phyloP scores from a whole-genome alignment of 2,888 invertebrate genomes.

The Nephrotoma flavescens region DNA sequence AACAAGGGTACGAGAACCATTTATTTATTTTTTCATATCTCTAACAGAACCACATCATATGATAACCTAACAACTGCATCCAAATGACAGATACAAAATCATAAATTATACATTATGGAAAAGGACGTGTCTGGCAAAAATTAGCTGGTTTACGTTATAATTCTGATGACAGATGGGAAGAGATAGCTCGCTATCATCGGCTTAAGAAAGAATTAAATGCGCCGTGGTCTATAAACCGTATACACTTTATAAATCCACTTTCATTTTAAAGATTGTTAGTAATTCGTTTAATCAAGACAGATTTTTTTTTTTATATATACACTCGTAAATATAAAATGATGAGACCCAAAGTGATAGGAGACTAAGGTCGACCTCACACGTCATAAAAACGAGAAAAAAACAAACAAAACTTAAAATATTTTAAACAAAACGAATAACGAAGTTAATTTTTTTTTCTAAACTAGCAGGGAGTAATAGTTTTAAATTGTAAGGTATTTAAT shows the following conservation, averaged over 20 bases:
- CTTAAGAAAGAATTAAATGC: neutral
- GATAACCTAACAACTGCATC: neutral
- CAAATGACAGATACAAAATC: neutral
- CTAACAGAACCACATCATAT: neutral
- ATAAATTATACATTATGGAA: neutral
- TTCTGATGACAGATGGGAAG: neutral
- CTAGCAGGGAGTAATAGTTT: conserved; percentile 1
- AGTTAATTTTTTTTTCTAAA: neutral
- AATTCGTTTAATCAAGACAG: neutral
- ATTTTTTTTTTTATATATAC: neutral
- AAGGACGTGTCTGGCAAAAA: neutral
- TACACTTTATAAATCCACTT: neutral
- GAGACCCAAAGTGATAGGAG: neutral
- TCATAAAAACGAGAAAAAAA: neutral
- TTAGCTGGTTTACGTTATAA: neutral
- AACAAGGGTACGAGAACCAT: neutral
- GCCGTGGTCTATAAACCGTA: neutral
- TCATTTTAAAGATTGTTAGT: neutral
- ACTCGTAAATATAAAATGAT: neutral
- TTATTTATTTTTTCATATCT: neutral
- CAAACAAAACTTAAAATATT: neutral
- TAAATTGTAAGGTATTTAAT: conserved; percentile 2
- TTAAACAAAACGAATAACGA: neutral
- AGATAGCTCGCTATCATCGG: neutral
- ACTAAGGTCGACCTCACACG: conserved; percentile 3